Conservation (phyloP, 2,888 invertebrate species). For the Acrobasis repandana region DNA sequence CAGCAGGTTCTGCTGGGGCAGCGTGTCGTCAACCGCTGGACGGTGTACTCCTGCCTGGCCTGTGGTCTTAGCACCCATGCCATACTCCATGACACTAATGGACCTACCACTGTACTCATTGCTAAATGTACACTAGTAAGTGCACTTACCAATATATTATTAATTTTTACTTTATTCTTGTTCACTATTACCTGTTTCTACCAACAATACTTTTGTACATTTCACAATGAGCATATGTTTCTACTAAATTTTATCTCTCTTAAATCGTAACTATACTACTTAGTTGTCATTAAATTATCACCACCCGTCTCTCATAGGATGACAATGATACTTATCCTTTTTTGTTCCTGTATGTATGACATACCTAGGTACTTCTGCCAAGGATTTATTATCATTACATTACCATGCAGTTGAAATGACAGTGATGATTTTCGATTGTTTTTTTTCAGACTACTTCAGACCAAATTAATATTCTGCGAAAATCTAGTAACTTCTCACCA, state of each 20-base stretch:
- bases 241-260: too few relatives aligned
- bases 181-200: too few relatives aligned
- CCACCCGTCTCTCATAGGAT: too few relatives aligned
- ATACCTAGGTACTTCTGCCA: too few relatives aligned
- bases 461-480: constrained; percentile 83
- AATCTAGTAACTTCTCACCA: constrained; percentile 86
- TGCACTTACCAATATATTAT: constrained; percentile 31
- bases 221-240: too few relatives aligned
- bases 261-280: too few relatives aligned
- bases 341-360: too few relatives aligned
- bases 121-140: constrained; percentile 83
- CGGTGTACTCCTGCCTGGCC: constrained; percentile 84
- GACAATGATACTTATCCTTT: too few relatives aligned
- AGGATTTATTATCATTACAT: too few relatives aligned
- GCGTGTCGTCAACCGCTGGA: constrained; percentile 83
- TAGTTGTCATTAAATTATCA: too few relatives aligned
- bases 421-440: not conserved
- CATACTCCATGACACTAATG: constrained; percentile 74
- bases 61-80: constrained; percentile 86
- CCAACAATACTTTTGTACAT: too few relatives aligned
- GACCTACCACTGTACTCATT: constrained; percentile 75
- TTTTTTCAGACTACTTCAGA: constrained; percentile 82
- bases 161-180: too few relatives aligned
- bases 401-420: not conserved
- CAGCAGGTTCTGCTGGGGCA: constrained; percentile 83